Percentiles rank a stretch among this genome's conserved stretches.
These are phyloP conservation scores for Phoeniculus purpureus DNA, from an alignment of 2,797 vertebrate genomes.

Conservation along the genomic window DNA sequence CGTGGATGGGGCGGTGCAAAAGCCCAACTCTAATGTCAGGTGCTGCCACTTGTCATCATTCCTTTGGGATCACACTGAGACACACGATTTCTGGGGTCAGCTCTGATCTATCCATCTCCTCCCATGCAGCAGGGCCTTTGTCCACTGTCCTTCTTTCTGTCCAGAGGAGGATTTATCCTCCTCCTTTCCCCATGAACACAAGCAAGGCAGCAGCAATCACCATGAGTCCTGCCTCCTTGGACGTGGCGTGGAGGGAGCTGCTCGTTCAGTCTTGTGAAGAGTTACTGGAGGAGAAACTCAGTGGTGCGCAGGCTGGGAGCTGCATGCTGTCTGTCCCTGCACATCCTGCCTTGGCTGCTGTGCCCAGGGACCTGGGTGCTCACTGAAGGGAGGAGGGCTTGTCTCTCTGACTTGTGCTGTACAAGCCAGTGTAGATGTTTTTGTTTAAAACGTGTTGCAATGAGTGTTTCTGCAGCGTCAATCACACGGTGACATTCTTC, in stretches of 20 bases:
- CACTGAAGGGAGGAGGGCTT: rapidly evolving
- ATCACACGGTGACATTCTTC: constrained; percentile 46
- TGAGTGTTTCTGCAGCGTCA: constrained; percentile 42
- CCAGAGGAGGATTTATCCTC: not conserved
- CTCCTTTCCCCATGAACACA: not conserved
- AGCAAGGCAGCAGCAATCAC: not conserved
- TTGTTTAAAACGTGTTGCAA: constrained; percentile 20
- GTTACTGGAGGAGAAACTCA: not conserved
- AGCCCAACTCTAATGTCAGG: not conserved
- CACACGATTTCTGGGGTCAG: not conserved
- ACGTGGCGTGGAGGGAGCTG: not conserved
- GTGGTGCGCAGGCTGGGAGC: rapidly evolving
- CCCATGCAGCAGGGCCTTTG: not conserved
- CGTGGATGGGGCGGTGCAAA: not conserved
- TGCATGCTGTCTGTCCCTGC: not conserved
- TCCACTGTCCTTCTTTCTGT: not conserved
- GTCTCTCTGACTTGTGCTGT: not conserved
- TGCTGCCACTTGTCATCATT: not conserved
- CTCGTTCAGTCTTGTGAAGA: not conserved
- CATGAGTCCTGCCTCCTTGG: not conserved
- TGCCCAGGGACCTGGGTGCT: not conserved
- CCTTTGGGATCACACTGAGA: not conserved
- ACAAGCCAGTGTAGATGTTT: constrained; percentile 50
- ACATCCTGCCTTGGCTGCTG: not conserved
- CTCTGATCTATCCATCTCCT: not conserved